A percentile compares a stretch with the other conserved stretches of the same genome.
Evolutionary conservation across 2,888 invertebrate genomes (phyloP).

Genomic region (Plagodis dolabraria): DNA sequence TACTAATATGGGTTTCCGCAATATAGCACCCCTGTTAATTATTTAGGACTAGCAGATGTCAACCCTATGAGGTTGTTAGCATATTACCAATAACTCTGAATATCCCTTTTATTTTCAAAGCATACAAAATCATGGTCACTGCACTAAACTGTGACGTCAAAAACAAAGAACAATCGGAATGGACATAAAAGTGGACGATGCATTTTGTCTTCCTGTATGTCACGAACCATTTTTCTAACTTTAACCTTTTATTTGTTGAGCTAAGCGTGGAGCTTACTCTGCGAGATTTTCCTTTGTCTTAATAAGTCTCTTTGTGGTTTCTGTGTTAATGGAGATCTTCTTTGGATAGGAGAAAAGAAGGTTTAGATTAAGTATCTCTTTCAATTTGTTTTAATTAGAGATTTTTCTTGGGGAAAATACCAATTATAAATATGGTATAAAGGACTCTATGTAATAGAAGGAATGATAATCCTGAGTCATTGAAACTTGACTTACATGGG

Average conservation of each 20-base stretch:
- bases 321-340: slow-evolving; percentile 1
- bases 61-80: too few relatives aligned
- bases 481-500: too few relatives aligned
- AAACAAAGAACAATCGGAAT: slow-evolving; percentile 26
- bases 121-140: slow-evolving; percentile 9
- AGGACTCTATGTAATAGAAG: too few relatives aligned
- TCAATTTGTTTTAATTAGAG: background rate
- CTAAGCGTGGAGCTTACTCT: slow-evolving; percentile 14
- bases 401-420: background rate
- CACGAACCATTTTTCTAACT: slow-evolving; percentile 18
- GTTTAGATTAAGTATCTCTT: background rate
- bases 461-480: too few relatives aligned
- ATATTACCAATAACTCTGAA: background rate
- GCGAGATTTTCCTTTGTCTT: slow-evolving; percentile 22
- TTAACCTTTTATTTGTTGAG: slow-evolving; percentile 21
- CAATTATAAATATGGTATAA: too few relatives aligned
- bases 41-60: too few relatives aligned
- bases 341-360: background rate
- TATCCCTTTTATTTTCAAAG: background rate
- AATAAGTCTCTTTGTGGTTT: slow-evolving; percentile 18
- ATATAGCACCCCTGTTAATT: too few relatives aligned
- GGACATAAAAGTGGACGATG: slow-evolving; percentile 32
- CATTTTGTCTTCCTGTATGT: slow-evolving; percentile 37
- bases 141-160: slow-evolving; percentile 9
- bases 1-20: too few relatives aligned